Base-by-base conservation (phyloP, 2,888 invertebrate genomes). In the Cryptus viduatorius region DNA sequence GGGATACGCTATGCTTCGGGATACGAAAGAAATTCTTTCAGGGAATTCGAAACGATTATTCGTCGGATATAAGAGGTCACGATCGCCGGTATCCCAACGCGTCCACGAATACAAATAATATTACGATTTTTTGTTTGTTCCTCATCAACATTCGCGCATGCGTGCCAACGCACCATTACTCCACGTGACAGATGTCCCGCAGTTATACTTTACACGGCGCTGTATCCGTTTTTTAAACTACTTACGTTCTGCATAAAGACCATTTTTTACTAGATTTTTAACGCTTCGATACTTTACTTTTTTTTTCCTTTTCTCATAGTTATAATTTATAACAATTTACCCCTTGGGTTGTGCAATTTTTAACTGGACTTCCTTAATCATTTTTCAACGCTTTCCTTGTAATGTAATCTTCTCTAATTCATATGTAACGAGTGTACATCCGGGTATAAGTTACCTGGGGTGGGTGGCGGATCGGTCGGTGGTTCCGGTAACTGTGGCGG, bases 401-500 rank as follows among this genome's bases (percentile, higher is more conserved):
- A 61, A 61, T n/a, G 61, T 5, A 61, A 61, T 61, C 31, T 31
- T n/a, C 29, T 61, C 31, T n/a, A 61, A 61, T 61, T 61, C n/a
- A 48, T 14, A 48, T 48, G 29, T 46, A 53, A 29, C 37, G n/a
- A 16, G 16, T 71, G 72, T 48, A 16, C 59, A 67, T 75, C 53
- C 31, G 19, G 46, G 77, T 86, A 84, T 86, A 87, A 87, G 88
- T 91, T 90, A 93, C 92, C 92, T 88, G 90, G 89, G 82, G 91
- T 92, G 86, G 92, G 91, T 87, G 91, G 90, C 81, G 90, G 87
- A 87, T 90, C 91, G 76, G 90, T 89, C 86, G 91, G 89, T 65
- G 90, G 89, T 89, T 93, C 92, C 89, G 92, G 91, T 89, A 93
- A 89, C 88, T 91, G 91, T 1, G 90, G 92, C 86, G 92, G 92